Evolutionary conservation across 1,140 invertebrate genomes (phyloP).

Genomic region (Heliothis virescens): DNA sequence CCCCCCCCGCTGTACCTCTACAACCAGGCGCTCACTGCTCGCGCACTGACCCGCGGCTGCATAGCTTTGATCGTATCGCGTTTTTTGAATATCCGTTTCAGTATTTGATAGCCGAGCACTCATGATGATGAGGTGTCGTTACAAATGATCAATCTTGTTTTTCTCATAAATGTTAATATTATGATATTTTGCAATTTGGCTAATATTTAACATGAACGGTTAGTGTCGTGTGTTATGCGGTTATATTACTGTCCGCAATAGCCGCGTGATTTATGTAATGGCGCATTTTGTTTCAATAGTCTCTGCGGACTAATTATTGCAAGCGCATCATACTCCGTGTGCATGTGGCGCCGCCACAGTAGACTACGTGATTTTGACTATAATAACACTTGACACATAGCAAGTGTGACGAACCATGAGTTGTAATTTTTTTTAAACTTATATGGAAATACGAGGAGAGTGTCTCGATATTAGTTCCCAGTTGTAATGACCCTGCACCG

Average conservation of each 20-base stretch:
- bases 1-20: neutral
- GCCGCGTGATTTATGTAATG: neutral
- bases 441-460: no score
- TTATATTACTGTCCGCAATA: neutral
- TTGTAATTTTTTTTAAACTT: no score
- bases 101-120: neutral
- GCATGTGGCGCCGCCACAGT: neutral
- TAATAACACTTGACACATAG: no score
- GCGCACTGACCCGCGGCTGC: neutral
- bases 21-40: neutral
- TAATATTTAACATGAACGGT: neutral
- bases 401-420: no score
- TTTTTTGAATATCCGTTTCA: neutral
- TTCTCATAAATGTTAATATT: no score
- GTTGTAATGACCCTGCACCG: neutral
- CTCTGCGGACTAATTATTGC: neutral
- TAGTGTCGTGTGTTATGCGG: neutral
- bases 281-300: neutral
- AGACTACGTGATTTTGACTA: no score
- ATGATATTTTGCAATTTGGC: no score
- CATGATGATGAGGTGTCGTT: neutral
- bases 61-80: neutral
- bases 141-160: neutral
- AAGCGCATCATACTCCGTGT: neutral
- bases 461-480: neutral